These are phyloP conservation scores for Phengaris arion DNA, from an alignment of 2,888 invertebrate genomes.

Conservation along the genomic window DNA sequence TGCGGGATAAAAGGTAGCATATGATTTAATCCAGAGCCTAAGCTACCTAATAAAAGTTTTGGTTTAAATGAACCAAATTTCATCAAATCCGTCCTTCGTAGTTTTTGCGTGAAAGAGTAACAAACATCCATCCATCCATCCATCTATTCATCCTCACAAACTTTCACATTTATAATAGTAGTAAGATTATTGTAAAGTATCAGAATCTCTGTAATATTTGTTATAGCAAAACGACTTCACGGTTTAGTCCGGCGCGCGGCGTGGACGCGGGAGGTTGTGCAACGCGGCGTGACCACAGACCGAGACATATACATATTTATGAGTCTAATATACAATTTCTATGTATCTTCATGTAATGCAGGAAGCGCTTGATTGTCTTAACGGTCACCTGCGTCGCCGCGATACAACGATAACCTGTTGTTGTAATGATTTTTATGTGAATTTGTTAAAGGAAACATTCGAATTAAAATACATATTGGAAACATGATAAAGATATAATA, in stretches of 20 bases:
- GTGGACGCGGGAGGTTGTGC: conserved; percentile 71
- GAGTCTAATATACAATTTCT: conserved; percentile 79
- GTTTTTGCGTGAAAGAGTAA: no score
- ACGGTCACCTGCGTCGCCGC: conserved; percentile 62
- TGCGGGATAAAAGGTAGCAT: no score
- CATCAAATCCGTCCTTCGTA: no score
- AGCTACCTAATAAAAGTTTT: no score
- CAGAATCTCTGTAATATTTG: conserved; percentile 30
- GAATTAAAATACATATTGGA: not conserved
- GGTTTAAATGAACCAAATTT: no score
- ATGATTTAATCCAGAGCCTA: no score
- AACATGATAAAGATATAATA: not conserved
- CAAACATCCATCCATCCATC: no score
- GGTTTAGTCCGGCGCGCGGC: conserved; percentile 54
- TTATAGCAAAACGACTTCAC: conserved; percentile 40
- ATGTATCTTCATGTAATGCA: conserved; percentile 77
- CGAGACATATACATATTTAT: conserved; percentile 79
- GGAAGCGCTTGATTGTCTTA: conserved; percentile 74
- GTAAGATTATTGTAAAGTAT: not conserved
- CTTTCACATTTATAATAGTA: no score
- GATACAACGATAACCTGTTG: conserved; percentile 57
- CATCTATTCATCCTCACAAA: no score
- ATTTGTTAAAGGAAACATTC: not conserved
- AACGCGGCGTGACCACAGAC: conserved; percentile 74
- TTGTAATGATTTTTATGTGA: not conserved